These are phyloP conservation scores for Rhinichthys osculus DNA, from an alignment of 2,797 vertebrate species.

Conservation along the genomic window DNA sequence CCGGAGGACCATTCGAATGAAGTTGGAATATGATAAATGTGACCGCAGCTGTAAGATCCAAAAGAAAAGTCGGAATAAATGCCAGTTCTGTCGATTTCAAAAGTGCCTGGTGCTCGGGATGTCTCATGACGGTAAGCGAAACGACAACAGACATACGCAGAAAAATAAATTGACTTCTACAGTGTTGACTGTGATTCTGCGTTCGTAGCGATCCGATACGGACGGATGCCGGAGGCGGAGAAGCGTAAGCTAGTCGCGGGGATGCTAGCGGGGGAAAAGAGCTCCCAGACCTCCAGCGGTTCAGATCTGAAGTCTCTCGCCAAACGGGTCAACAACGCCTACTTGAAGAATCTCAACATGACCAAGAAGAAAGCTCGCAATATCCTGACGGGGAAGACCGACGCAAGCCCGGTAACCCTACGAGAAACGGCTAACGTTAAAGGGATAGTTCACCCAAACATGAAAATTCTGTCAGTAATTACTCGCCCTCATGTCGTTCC, in stretches of 20 bases:
- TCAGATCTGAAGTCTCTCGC: constrained; percentile 84
- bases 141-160: no score
- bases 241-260: constrained; percentile 86
- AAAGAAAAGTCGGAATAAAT: constrained; percentile 89
- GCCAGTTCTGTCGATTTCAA: constrained; percentile 89
- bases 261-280: constrained; percentile 73
- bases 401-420: constrained; percentile 77
- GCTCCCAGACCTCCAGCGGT: constrained; percentile 75
- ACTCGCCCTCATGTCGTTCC: no score
- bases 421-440: background rate
- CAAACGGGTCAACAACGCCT: constrained; percentile 85
- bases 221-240: constrained; percentile 87
- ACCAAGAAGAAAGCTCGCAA: constrained; percentile 89
- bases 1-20: constrained; percentile 87
- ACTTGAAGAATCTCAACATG: constrained; percentile 89
- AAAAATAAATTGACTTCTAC: background rate
- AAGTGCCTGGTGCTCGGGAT: constrained; percentile 87
- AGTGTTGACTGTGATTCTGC: background rate
- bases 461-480: no score
- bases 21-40: constrained; percentile 85
- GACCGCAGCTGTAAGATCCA: constrained; percentile 88
- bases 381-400: constrained; percentile 86
- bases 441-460: no score
- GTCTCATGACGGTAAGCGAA: constrained; percentile 85
- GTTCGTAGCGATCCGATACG: constrained; percentile 82